phyloP scores from a whole-genome alignment of 2,113 vertebrate species.

The Muntiacus reevesi region DNA sequence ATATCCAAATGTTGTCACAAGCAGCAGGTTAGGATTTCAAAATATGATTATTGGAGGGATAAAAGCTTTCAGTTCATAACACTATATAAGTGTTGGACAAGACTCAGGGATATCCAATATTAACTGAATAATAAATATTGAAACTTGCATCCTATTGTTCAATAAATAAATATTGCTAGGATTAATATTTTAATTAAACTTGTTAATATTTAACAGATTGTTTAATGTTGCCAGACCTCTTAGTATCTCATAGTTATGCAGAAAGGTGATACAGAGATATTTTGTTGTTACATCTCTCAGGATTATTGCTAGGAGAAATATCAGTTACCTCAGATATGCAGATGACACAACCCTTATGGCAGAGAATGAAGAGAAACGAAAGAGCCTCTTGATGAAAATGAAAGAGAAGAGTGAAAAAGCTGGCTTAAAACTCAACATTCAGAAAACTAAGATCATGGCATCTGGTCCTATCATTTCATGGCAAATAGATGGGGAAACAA shows the following conservation, averaged over 20 bases:
- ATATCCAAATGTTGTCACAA: not conserved
- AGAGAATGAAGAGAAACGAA: not conserved
- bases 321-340: not conserved
- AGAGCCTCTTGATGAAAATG: not conserved
- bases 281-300: not conserved
- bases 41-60: not conserved
- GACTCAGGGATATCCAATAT: not conserved
- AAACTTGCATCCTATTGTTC: not conserved
- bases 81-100: not conserved
- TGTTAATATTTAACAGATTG: not conserved
- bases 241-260: not conserved
- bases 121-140: not conserved
- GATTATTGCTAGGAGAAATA: not conserved
- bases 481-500: not conserved
- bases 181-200: not conserved
- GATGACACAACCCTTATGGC: not conserved
- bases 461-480: not conserved
- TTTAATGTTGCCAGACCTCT: not conserved
- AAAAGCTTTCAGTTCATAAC: not conserved
- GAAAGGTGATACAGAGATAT: not conserved
- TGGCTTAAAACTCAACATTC: not conserved
- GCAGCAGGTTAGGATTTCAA: not conserved
- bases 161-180: not conserved
- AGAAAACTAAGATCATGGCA: not conserved
- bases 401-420: not conserved